phyloP scores from a whole-genome alignment of 2,797 vertebrate genomes.

The Macroramphosus scolopax region DNA sequence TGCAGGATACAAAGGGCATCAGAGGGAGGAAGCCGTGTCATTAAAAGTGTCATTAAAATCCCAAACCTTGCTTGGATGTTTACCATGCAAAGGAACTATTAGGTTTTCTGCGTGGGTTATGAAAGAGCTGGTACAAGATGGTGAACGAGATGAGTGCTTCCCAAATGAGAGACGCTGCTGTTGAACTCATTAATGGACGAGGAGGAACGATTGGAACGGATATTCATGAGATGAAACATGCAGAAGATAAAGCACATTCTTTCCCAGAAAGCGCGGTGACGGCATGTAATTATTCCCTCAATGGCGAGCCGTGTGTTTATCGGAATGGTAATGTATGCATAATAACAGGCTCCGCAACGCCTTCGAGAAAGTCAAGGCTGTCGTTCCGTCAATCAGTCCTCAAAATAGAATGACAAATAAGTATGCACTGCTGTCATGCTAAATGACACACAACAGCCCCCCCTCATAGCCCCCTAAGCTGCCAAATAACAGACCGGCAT shows the following conservation, averaged over 20 bases:
- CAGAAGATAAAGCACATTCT: constrained; percentile 51
- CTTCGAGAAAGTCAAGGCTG: constrained; percentile 89
- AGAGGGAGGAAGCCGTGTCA: too few species aligned
- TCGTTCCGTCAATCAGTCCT: constrained; percentile 90
- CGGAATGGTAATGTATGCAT: constrained; percentile 99
- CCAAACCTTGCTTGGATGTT: too few species aligned
- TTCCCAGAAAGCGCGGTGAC: constrained; percentile 83
- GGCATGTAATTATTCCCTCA: constrained; percentile 97
- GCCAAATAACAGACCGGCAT: constrained; percentile 75
- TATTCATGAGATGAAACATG: constrained; percentile 59
- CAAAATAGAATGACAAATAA: constrained; percentile 92
- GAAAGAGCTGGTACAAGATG: too few species aligned
- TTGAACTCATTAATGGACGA: constrained; percentile 55
- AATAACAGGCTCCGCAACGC: constrained; percentile 93
- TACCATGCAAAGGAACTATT: too few species aligned
- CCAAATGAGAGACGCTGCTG: constrained; percentile 46
- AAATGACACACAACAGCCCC: constrained; percentile 81
- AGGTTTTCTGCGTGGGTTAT: constrained; percentile 38
- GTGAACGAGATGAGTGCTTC: too few species aligned
- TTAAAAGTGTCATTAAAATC: too few species aligned
- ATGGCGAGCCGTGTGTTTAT: constrained; percentile 92
- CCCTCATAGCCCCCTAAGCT: constrained; percentile 64
- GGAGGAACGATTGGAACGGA: constrained; percentile 47
- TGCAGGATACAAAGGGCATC: too few species aligned
- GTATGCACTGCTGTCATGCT: constrained; percentile 80